These are phyloP conservation scores for Hafferia zeledoni DNA, from an alignment of 2,797 vertebrate species.

Conservation along the genomic window DNA sequence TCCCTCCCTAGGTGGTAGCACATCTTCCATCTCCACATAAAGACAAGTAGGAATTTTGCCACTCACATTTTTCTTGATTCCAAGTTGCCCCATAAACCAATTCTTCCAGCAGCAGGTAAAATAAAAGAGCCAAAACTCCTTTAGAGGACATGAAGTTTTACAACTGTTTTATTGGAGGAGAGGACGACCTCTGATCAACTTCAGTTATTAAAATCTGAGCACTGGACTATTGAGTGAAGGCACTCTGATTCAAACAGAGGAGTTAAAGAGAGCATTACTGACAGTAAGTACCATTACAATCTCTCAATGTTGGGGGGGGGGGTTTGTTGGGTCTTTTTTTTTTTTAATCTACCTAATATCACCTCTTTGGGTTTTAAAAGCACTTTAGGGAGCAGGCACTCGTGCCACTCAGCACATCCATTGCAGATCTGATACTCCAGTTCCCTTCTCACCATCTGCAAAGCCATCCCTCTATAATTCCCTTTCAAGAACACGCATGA, in stretches of 20 bases:
- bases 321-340: too few relatives aligned
- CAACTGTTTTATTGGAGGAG: not conserved
- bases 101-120: not conserved
- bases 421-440: not conserved
- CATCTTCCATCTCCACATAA: not conserved
- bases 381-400: not conserved
- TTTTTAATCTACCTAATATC: not conserved
- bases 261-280: not conserved
- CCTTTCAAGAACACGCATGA: not conserved
- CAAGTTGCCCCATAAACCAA: not conserved
- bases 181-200: not conserved
- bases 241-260: not conserved
- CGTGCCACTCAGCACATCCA: not conserved
- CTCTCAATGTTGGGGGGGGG: too few relatives aligned
- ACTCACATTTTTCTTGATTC: not conserved
- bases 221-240: not conserved
- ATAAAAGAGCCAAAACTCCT: not conserved
- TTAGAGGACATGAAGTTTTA: not conserved
- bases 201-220: not conserved
- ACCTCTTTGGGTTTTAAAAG: not conserved
- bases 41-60: not conserved
- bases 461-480: not conserved
- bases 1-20: not conserved
- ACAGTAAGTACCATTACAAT: not conserved
- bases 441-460: not conserved